Conservation (phyloP, 2,113 vertebrate species). For the Daubentonia madagascariensis region DNA sequence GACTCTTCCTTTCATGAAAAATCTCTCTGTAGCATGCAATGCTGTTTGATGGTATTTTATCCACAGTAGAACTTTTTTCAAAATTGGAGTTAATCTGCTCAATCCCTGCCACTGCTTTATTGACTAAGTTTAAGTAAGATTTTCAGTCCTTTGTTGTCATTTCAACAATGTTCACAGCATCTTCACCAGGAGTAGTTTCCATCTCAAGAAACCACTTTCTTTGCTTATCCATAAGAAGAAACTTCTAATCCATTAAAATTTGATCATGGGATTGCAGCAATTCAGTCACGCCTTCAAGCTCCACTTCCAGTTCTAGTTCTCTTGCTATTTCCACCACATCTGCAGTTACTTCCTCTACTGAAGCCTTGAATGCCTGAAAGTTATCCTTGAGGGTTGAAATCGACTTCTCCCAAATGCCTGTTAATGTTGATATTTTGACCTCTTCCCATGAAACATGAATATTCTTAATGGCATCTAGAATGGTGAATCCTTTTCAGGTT, state of each 20-base stretch:
- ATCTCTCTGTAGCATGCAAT: neutral
- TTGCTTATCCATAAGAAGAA: neutral
- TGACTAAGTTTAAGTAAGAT: neutral
- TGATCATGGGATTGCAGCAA: neutral
- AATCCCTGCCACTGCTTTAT: neutral
- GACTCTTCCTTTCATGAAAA: neutral
- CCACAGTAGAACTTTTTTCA: neutral
- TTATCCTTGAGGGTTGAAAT: neutral
- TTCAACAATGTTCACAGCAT: neutral
- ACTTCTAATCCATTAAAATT: neutral
- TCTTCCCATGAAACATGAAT: neutral
- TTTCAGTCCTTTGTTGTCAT: neutral
- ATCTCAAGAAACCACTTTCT: neutral
- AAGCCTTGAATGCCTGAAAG: neutral
- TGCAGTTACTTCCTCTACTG: neutral
- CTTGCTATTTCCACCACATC: neutral
- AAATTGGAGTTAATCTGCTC: neutral
- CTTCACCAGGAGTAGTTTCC: neutral
- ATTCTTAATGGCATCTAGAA: neutral
- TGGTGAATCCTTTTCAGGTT: neutral
- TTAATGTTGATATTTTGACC: neutral
- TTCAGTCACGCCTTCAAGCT: neutral
- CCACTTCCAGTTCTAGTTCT: neutral
- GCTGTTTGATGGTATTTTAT: neutral
- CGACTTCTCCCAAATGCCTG: neutral